Conservation (phyloP, 2,113 vertebrate genomes). For the Penelope pileata region DNA sequence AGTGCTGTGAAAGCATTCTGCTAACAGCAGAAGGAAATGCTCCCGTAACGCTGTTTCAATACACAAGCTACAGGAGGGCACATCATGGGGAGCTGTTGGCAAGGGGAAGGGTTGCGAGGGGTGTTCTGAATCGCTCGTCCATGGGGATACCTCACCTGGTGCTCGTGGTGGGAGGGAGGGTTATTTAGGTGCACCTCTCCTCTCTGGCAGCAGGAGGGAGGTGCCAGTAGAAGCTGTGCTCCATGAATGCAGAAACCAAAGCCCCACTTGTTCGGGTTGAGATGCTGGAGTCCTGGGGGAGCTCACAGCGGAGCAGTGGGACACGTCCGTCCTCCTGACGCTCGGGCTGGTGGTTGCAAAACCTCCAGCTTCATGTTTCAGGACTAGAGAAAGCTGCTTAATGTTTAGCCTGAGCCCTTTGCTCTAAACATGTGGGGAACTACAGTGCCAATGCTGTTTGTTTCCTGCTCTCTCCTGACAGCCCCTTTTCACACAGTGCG, state of each 20-base stretch:
- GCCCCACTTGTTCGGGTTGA: background rate
- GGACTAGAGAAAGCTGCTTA: background rate
- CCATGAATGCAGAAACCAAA: background rate
- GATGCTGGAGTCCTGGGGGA: background rate
- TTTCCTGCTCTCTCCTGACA: background rate
- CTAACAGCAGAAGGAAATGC: background rate
- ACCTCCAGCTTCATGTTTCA: background rate
- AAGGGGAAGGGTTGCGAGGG: background rate
- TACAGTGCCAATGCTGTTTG: background rate
- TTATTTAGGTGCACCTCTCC: background rate
- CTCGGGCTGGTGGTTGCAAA: background rate
- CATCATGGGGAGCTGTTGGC: rapidly evolving
- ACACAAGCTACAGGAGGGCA: background rate
- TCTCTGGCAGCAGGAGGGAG: background rate
- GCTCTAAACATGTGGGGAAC: background rate
- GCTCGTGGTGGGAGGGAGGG: background rate
- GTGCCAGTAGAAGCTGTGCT: background rate
- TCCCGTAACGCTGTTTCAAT: background rate
- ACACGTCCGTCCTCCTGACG: background rate
- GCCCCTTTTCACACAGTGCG: background rate
- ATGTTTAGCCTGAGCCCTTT: constrained; percentile 15
- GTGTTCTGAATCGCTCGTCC: background rate
- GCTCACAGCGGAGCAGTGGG: background rate
- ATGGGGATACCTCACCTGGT: background rate
- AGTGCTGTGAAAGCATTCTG: too few relatives aligned